Evolutionary conservation across 1,140 invertebrate species (phyloP).

Genomic region (Odontomachus brunneus): DNA sequence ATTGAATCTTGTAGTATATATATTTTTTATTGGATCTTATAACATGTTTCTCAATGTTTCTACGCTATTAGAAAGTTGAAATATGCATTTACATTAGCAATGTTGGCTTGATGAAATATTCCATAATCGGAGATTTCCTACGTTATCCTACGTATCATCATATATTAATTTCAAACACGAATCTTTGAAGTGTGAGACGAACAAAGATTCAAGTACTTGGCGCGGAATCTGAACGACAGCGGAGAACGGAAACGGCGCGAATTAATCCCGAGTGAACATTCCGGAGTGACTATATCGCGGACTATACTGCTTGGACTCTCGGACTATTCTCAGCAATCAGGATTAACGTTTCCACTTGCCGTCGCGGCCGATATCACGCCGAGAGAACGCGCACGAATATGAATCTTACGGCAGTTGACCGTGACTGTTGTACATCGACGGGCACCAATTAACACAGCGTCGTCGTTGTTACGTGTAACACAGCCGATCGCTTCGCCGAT

Average conservation of each 20-base stretch:
- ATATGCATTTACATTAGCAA: too few species aligned
- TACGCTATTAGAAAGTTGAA: too few species aligned
- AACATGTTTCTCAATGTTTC: too few species aligned
- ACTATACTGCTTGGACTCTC: background rate
- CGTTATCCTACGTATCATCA: too few species aligned
- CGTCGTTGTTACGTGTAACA: slow-evolving; percentile 52
- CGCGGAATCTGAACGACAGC: background rate
- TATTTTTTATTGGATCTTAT: too few species aligned
- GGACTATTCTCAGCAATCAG: background rate
- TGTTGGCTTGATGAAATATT: too few species aligned
- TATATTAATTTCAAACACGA: too few species aligned
- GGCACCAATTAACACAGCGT: slow-evolving; percentile 68
- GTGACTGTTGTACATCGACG: slow-evolving; percentile 49
- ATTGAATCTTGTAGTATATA: too few species aligned
- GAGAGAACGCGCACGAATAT: slow-evolving; percentile 18
- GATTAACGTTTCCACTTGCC: slow-evolving; percentile 42
- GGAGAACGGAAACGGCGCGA: slow-evolving; percentile 21
- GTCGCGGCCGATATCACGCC: background rate
- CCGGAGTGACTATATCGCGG: slow-evolving; percentile 13
- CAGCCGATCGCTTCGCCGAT: slow-evolving; percentile 62
- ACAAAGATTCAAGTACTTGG: slow-evolving; percentile 31
- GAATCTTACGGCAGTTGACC: slow-evolving; percentile 61
- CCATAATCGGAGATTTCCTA: too few species aligned
- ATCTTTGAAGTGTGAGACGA: slow-evolving; percentile 5
- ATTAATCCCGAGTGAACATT: slow-evolving; percentile 49